Base-by-base conservation (phyloP, 2,888 invertebrate species). In the Aspidapion aeneum region DNA sequence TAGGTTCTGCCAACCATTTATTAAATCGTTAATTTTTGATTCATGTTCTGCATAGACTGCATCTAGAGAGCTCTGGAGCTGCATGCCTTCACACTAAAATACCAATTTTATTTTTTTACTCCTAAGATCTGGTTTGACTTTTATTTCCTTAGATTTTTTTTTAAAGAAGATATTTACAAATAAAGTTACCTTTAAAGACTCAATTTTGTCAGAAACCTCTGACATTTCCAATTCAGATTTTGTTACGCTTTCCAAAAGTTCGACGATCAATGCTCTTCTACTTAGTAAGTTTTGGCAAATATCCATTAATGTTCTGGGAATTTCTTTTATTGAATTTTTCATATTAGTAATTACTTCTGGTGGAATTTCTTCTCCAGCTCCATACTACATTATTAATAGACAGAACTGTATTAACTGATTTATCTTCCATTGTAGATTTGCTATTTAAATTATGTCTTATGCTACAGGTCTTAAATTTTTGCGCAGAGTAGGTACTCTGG, bases 231-330 rank as follows among this genome's bases (percentile, higher is more conserved):
- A 65, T 22, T 73, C 71, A 0, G 73, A 71, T 56, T 73, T 72
- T 9, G 72, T 69, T 16, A 74, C 70, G 48, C 72, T 72, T 21
- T 75, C 75, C 58, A 78, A 66, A 12, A 75, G 69, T 17, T 75
- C 74, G 0, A 78, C 71, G 12, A 77, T 72, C 7, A 71, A 70
- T 35, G 71, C 72, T 22, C 75, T 67, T 56, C 74, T 70, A 16
- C 68, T 67, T 50, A 79, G 66, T 18, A 79, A 63, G 54, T 75
- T 77, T 58, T 74, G 74, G 62, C 78, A 78, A 50, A 77, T 68
- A 20, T 75, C 74, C 62, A 74, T 69, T 1, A 77, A 67, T 0
- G 75, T 73, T 55, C 71, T 72, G 1, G 78, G 77, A 18, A 78
- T 76, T 35, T 76, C 72, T 57, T 78, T 76, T 22, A 78, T 71